Percentiles rank a stretch among this genome's conserved stretches.
phyloP scores from a whole-genome alignment of 1,140 invertebrate species.

The Pseudomyrmex gracilis region DNA sequence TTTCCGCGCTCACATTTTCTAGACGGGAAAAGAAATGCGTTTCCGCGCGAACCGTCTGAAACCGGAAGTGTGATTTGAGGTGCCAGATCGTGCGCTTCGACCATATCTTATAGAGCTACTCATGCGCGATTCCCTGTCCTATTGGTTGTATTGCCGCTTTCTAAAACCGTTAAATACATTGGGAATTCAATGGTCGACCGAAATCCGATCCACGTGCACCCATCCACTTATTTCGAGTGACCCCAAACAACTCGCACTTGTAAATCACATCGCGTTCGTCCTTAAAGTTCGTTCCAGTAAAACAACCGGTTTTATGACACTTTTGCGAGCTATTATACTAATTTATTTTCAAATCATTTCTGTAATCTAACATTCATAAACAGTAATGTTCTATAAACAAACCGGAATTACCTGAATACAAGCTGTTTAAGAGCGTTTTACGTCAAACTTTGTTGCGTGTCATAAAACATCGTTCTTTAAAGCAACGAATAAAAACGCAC shows the following conservation, averaged over 20 bases:
- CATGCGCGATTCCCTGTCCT: conserved; percentile 19
- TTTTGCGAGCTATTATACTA: too few species aligned
- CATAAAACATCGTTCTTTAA: too few species aligned
- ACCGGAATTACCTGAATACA: too few species aligned
- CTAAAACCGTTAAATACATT: conserved; percentile 82
- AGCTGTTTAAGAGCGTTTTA: too few species aligned
- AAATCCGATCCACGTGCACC: conserved; percentile 65
- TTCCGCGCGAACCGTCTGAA: not conserved
- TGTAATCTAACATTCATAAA: too few species aligned
- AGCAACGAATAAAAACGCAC: too few species aligned
- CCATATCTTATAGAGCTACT: not conserved
- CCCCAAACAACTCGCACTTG: not conserved
- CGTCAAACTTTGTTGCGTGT: too few species aligned
- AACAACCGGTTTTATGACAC: not conserved
- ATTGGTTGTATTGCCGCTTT: conserved; percentile 69
- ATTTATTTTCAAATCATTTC: too few species aligned
- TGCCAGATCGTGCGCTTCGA: not conserved
- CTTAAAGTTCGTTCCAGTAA: not conserved
- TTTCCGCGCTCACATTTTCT: too few species aligned
- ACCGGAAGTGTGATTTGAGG: not conserved
- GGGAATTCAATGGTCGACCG: conserved; percentile 75
- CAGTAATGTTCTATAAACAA: too few species aligned
- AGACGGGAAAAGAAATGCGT: not conserved
- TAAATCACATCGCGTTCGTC: not conserved
- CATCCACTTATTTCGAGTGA: not conserved